Conservation (phyloP, 1,140 invertebrate genomes). For the Lordiphosa stackelbergi region DNA sequence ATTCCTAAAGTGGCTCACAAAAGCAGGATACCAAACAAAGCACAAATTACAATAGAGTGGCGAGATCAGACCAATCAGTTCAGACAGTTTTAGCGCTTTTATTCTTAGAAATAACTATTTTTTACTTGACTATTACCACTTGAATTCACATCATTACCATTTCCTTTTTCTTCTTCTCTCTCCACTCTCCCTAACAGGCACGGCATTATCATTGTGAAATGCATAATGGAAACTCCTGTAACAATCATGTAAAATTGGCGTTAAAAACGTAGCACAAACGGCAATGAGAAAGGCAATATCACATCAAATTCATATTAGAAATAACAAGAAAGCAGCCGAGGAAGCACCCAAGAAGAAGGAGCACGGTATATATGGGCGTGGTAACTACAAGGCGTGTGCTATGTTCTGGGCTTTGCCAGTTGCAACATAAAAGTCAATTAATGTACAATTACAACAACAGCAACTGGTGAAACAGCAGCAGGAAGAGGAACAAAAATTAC, state of each 20-base stretch:
- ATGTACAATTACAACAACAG: constrained; percentile 70
- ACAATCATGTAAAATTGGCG: constrained; percentile 70
- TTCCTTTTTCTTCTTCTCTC: constrained; percentile 13
- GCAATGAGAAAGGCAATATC: constrained; percentile 30
- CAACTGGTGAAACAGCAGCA: constrained; percentile 15
- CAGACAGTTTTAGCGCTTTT: too few species aligned
- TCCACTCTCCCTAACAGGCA: constrained; percentile 8
- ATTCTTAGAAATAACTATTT: not conserved
- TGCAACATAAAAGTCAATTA: constrained; percentile 72
- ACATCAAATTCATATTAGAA: constrained; percentile 69
- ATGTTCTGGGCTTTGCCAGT: constrained; percentile 15
- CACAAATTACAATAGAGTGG: too few species aligned
- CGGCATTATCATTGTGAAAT: constrained; percentile 17
- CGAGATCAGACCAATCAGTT: too few species aligned
- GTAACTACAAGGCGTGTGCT: constrained; percentile 9
- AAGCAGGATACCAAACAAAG: too few species aligned
- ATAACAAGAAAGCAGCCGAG: constrained; percentile 28
- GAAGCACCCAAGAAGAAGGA: constrained; percentile 5
- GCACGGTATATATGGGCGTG: constrained; percentile 32
- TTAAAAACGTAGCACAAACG: constrained; percentile 32
- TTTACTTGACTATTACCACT: constrained; percentile 9
- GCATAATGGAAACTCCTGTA: constrained; percentile 59
- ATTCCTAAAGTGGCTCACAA: too few species aligned
- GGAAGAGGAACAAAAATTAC: constrained; percentile 39
- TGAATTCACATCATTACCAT: constrained; percentile 28